These are phyloP conservation scores for Acanthisitta chloris DNA, from an alignment of 2,113 vertebrate species.

Conservation along the genomic window DNA sequence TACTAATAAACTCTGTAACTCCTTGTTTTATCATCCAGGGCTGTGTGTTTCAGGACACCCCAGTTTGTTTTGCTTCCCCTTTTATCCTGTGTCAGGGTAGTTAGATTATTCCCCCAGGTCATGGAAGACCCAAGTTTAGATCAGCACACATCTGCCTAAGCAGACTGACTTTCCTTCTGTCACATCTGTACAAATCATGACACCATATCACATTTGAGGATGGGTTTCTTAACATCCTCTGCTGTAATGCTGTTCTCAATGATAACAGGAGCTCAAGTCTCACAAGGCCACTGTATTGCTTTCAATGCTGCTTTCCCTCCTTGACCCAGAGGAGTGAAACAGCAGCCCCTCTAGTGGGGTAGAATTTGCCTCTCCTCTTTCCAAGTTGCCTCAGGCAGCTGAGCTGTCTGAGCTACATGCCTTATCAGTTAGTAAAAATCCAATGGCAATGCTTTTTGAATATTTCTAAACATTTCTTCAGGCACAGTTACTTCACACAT, in stretches of 20 bases:
- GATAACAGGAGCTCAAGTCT: not conserved
- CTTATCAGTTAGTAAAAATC: constrained; percentile 3
- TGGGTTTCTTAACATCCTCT: not conserved
- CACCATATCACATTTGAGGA: not conserved
- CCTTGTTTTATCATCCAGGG: not conserved
- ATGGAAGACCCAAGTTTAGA: not conserved
- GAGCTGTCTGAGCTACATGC: not conserved
- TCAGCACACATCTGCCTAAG: fast-evolving
- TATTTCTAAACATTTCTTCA: constrained; percentile 46
- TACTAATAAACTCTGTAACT: not conserved
- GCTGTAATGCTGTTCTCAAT: not conserved
- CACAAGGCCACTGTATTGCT: not conserved
- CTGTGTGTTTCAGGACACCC: not conserved
- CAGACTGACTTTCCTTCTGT: not conserved
- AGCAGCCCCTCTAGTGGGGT: not conserved
- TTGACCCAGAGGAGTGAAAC: not conserved
- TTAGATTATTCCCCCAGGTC: not conserved
- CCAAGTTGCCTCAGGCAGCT: not conserved
- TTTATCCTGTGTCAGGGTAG: not conserved
- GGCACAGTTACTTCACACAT: constrained; percentile 44
- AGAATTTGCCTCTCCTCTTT: not conserved
- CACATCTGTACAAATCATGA: not conserved
- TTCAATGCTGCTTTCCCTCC: not conserved
- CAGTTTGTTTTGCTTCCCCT: not conserved
- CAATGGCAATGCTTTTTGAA: not conserved